Evolutionary conservation across 2,797 vertebrate species (phyloP).

Genomic region (Coendou prehensilis): DNA sequence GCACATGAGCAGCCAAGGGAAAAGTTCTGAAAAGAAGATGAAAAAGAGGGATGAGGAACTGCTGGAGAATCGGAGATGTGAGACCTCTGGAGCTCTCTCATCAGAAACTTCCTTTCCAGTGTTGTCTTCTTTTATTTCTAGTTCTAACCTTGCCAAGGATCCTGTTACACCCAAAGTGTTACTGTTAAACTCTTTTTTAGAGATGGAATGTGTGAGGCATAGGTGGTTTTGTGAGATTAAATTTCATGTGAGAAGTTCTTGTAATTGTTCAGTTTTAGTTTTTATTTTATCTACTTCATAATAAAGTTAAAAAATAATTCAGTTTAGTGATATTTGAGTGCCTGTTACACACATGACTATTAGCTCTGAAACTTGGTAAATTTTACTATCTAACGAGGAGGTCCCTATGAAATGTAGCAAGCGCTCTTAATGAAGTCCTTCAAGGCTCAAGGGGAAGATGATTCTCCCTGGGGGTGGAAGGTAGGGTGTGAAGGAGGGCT

Average conservation of each 20-base stretch:
- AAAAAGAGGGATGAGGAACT: not conserved
- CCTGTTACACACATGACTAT: not conserved
- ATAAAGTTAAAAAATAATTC: not conserved
- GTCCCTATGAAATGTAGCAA: conserved; percentile 34
- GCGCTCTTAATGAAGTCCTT: conserved; percentile 43
- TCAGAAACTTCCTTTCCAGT: not conserved
- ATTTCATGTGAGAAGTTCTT: not conserved
- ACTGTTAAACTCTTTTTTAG: not conserved
- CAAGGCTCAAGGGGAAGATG: not conserved
- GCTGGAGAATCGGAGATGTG: not conserved
- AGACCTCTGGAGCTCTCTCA: not conserved
- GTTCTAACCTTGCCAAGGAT: not conserved
- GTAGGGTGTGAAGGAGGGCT: conserved; percentile 19
- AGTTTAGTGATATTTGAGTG: conserved; percentile 32
- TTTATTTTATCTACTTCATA: not conserved
- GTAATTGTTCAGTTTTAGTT: not conserved
- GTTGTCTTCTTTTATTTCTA: not conserved
- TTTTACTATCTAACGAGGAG: conserved; percentile 22
- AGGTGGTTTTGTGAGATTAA: not conserved
- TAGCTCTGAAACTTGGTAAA: conserved; percentile 30
- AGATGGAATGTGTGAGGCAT: not conserved
- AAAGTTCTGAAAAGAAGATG: not conserved
- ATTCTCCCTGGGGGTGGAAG: not conserved
- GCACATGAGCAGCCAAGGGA: not conserved
- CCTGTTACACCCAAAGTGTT: not conserved